Conservation (phyloP, 2,888 invertebrate genomes). For the Cyaniris semiargus region DNA sequence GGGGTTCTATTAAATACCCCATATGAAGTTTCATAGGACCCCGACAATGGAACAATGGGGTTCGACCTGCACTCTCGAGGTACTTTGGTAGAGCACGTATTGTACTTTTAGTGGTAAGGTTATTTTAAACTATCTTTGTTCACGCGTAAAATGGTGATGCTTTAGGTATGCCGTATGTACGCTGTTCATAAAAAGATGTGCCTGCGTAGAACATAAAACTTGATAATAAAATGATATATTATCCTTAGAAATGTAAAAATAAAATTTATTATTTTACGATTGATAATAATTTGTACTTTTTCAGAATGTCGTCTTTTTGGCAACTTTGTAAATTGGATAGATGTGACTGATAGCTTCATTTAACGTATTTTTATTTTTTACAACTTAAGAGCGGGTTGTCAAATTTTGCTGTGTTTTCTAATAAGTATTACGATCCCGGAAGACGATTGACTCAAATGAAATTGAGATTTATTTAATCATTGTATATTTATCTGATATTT, state of each 20-base stretch:
- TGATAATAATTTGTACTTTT: too few relatives aligned
- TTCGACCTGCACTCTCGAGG: constrained; percentile 2
- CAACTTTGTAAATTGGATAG: not conserved
- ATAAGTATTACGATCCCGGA: too few relatives aligned
- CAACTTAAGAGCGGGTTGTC: too few relatives aligned
- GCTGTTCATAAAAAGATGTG: not conserved
- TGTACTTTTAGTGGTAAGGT: not conserved
- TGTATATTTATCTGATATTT: too few relatives aligned
- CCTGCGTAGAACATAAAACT: not conserved
- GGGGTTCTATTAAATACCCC: not conserved
- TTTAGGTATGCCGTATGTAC: not conserved
- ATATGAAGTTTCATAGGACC: not conserved
- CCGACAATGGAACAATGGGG: constrained; percentile 7
- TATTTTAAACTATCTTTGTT: constrained; percentile 7
- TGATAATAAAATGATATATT: too few relatives aligned
- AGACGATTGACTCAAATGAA: too few relatives aligned
- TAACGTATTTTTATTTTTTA: too few relatives aligned
- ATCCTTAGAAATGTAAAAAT: too few relatives aligned
- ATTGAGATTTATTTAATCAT: too few relatives aligned
- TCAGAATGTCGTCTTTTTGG: not conserved
- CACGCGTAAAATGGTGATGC: not conserved
- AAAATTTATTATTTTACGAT: too few relatives aligned
- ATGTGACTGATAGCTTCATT: not conserved
- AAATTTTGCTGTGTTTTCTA: too few relatives aligned
- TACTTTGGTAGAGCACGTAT: constrained; percentile 6